Evolutionary conservation across 2,888 invertebrate genomes (phyloP), one percentile per base, ranked within the genome.

Genomic region (Bugulina stolonifera): DNA sequence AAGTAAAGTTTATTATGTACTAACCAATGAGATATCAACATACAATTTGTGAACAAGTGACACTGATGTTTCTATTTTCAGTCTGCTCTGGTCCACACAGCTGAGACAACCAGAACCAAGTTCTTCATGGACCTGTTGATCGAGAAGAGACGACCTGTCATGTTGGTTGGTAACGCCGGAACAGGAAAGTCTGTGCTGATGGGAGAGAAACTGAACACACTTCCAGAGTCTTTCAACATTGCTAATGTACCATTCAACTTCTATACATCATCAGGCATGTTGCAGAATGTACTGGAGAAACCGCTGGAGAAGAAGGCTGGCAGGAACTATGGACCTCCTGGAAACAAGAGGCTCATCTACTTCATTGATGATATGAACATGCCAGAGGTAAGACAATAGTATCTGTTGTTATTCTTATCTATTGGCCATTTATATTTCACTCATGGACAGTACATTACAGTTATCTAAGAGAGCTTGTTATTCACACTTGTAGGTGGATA

Each of bases 351-450:
- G 0, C 87, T 97, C 57, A 90, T 97, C 75, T 97, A 95, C 84
- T 97, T 97, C 81, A 91, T 97, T 74, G 97, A 97, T 81, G 97
- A 97, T 80, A 91, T 97, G 91, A 97, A 97, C 82, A 97, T 97
- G 95, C 96, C 97, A 0, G 94, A 94, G 88, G 93, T 93, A 27
- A n/a, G n/a, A n/a, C n/a, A n/a, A n/a, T n/a, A n/a, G n/a, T n/a
- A n/a, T n/a, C n/a, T n/a, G n/a, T n/a, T n/a, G n/a, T n/a, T n/a
- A n/a, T n/a, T n/a, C 52, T 22, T 52, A 10, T 52, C 52, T 52
- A 52, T 52, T 52, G 14, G 10, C 22, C 52, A 14, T 52, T 22
- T 52, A 52, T 52, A 52, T 52, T 14, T 52, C 52, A 52, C 22
- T 52, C 10, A 22, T 52, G 22, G n/a, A n/a, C n/a, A n/a, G n/a